Evolutionary conservation across 2,113 vertebrate genomes (phyloP), one percentile per base, ranked within the genome.

Genomic region (Coryphaenoides rupestris): DNA sequence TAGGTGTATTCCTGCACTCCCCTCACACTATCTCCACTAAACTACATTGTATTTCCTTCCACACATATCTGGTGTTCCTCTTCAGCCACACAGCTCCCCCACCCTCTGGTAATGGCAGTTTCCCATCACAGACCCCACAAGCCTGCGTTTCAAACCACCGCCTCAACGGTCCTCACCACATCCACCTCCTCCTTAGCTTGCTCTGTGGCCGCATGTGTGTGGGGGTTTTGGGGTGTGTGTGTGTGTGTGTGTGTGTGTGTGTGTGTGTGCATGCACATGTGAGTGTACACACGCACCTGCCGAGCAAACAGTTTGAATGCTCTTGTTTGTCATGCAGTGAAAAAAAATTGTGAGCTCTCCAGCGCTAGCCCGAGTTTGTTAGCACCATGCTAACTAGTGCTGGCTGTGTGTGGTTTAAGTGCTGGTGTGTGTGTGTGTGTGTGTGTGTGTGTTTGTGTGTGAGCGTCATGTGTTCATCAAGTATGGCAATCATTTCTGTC

Each of bases 111-210:
- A 96, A 96, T 93, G 92, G 93, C 92, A 86, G 66, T 94, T 96
- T 95, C 93, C 91, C 94, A 92, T 92, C 92, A 91, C 66, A 88
- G 82, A 90, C 95, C 94, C 87, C 95, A 95, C 70, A 92, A 87
- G 89, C 89, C 91, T 91, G 92, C 90, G 89, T 93, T 86, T 84
- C 83, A 74, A 95, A 95, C 95, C 94, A 91, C 92, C 40, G 87
- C 68, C 85, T 92, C 88, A 98, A 98, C 96, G 91, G 94, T 89
- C 80, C 81, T 92, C 58, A 94, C 95, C 95, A 91, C 96, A 96
- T 96, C 94, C 95, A 93, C 92, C 90, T 91, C 84, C 69, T 76
- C 60, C 9, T 63, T 70, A 57, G 66, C 21, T 63, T 3, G 58
- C 33, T 55, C 56, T 21, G 50, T 54, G 58, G 65, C 68, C 33